Conservation (phyloP, 2,113 vertebrate species). For the Scartelaos histophorus region DNA sequence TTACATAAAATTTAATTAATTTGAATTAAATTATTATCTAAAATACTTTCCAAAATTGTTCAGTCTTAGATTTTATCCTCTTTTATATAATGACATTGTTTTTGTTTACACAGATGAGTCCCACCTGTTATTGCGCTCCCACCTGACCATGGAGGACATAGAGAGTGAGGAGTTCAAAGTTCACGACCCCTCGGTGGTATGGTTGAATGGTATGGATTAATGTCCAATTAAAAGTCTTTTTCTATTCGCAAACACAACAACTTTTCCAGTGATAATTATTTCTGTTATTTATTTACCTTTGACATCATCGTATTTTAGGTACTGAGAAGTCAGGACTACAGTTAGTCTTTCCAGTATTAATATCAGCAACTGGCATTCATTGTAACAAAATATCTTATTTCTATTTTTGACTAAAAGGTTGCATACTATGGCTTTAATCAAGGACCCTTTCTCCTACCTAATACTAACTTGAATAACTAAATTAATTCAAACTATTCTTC, state of each 20-base stretch:
- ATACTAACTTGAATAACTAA: no score
- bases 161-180: slow-evolving; percentile 75
- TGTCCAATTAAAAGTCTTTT: background rate
- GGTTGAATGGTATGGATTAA: slow-evolving; percentile 74
- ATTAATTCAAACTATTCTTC: no score
- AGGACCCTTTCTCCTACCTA: no score
- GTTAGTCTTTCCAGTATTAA: background rate
- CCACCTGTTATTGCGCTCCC: slow-evolving; percentile 68
- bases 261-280: background rate
- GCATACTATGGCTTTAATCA: no score
- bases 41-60: no score
- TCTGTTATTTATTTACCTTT: background rate
- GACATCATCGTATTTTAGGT: background rate
- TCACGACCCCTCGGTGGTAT: slow-evolving; percentile 68
- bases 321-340: background rate
- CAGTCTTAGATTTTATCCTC: background rate
- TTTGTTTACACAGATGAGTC: slow-evolving; percentile 69
- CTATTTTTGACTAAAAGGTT: background rate
- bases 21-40: no score
- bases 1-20: no score
- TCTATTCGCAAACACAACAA: background rate
- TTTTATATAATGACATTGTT: background rate
- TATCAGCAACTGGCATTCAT: background rate
- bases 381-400: background rate
- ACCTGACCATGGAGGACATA: slow-evolving; percentile 78